phyloP scores from a whole-genome alignment of 2,797 vertebrate genomes.

The Onychomys arenicola region DNA sequence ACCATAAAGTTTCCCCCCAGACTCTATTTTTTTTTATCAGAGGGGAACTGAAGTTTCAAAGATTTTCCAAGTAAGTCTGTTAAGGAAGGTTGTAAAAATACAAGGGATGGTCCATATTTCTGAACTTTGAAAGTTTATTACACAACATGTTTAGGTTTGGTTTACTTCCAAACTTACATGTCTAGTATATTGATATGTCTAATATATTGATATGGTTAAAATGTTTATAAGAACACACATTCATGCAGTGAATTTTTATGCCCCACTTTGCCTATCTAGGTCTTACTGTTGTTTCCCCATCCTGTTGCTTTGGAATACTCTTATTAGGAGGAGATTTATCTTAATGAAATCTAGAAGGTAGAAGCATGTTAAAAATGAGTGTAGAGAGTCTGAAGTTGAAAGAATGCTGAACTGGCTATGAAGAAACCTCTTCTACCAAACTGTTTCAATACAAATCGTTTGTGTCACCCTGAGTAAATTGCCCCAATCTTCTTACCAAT shows the following conservation, averaged over 20 bases:
- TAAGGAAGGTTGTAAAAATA: conserved; percentile 51
- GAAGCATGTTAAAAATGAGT: conserved; percentile 18
- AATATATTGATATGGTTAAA: conserved; percentile 26
- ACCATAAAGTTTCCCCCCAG: not conserved
- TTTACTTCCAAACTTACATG: conserved; percentile 50
- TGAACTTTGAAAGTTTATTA: conserved; percentile 35
- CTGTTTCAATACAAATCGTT: not conserved
- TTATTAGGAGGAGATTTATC: not conserved
- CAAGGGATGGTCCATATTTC: not conserved
- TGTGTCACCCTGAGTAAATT: not conserved
- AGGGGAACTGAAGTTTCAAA: conserved; percentile 3
- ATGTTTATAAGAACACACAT: not conserved
- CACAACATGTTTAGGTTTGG: not conserved
- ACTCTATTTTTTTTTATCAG: not conserved
- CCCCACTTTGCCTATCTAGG: not conserved
- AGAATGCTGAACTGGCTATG: not conserved
- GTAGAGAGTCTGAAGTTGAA: conserved; percentile 24
- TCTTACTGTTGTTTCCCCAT: not conserved
- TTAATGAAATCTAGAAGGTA: not conserved
- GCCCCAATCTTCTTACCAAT: not conserved
- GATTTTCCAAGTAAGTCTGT: conserved; percentile 8
- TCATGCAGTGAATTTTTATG: not conserved
- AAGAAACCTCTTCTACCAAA: conserved; percentile 2
- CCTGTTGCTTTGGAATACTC: not conserved
- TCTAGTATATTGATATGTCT: not conserved